phyloP scores from a whole-genome alignment of 2,113 vertebrate species.

The Gopherus evgoodei region DNA sequence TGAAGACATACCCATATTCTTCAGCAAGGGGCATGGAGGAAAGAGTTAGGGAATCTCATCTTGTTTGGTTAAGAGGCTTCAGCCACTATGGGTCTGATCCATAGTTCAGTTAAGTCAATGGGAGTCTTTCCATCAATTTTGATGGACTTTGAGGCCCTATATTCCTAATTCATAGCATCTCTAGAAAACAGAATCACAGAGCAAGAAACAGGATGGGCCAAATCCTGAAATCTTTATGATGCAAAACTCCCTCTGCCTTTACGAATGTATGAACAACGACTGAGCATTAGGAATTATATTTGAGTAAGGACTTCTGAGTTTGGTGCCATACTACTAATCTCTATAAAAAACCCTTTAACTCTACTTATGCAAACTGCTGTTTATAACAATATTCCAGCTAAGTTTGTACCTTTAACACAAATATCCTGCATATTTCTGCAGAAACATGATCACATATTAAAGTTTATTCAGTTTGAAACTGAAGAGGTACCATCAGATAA shows the following conservation, averaged over 20 bases:
- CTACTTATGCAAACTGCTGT: constrained; percentile 34
- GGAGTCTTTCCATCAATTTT: background rate
- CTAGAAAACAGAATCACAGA: background rate
- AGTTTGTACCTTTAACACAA: constrained; percentile 30
- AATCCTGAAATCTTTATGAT: background rate
- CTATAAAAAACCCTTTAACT: background rate
- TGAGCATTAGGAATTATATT: background rate
- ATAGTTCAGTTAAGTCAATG: background rate
- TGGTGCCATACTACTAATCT: background rate
- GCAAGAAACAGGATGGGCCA: background rate
- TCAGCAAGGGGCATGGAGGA: background rate
- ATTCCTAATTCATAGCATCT: background rate
- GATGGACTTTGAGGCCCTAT: background rate
- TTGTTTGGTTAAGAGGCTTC: background rate
- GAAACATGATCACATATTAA: constrained; percentile 43
- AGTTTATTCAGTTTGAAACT: constrained; percentile 42
- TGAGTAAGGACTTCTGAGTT: constrained; percentile 44
- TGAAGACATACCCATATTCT: background rate
- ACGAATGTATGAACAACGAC: background rate
- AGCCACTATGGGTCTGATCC: background rate
- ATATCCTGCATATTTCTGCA: constrained; percentile 30
- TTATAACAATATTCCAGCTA: background rate
- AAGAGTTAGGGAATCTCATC: background rate
- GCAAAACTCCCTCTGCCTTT: background rate
- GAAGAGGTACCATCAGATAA: background rate